A percentile compares a stretch with the other conserved stretches of the same genome.
These are phyloP conservation scores for Vanessa atalanta DNA, from an alignment of 1,140 invertebrate genomes.

Conservation along the genomic window DNA sequence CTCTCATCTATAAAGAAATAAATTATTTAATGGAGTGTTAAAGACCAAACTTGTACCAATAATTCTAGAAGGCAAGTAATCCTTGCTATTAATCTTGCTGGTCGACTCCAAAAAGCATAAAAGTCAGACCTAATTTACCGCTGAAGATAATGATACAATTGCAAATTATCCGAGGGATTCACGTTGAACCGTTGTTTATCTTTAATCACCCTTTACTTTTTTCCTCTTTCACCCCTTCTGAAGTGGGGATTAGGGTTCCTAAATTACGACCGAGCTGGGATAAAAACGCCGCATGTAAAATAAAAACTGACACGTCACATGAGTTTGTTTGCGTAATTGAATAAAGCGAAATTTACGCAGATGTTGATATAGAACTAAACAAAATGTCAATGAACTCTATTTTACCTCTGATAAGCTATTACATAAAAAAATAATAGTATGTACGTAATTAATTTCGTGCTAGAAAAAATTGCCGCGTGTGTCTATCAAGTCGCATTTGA, in stretches of 20 bases:
- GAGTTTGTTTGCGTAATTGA: constrained; percentile 49
- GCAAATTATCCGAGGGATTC: constrained; percentile 65
- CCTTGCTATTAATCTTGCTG: constrained; percentile 47
- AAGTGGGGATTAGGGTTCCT: constrained; percentile 60
- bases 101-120: constrained; percentile 51
- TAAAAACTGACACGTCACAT: constrained; percentile 51
- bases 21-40: constrained; percentile 23
- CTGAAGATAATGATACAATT: constrained; percentile 72
- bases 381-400: too few relatives aligned
- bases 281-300: constrained; percentile 51
- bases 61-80: constrained; percentile 38
- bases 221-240: constrained; percentile 60
- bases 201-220: constrained; percentile 73
- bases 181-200: constrained; percentile 73
- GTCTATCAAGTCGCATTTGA: too few relatives aligned
- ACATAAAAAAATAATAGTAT: too few relatives aligned
- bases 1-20: constrained; percentile 1
- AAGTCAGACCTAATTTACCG: constrained; percentile 66
- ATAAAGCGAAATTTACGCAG: neutral
- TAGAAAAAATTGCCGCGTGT: too few relatives aligned
- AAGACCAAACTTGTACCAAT: constrained; percentile 29
- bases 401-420: too few relatives aligned
- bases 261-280: constrained; percentile 56
- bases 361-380: constrained; percentile 18
- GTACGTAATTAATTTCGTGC: too few relatives aligned